phyloP scores from a whole-genome alignment of 2,888 invertebrate species.

The Microchrysa polita region DNA sequence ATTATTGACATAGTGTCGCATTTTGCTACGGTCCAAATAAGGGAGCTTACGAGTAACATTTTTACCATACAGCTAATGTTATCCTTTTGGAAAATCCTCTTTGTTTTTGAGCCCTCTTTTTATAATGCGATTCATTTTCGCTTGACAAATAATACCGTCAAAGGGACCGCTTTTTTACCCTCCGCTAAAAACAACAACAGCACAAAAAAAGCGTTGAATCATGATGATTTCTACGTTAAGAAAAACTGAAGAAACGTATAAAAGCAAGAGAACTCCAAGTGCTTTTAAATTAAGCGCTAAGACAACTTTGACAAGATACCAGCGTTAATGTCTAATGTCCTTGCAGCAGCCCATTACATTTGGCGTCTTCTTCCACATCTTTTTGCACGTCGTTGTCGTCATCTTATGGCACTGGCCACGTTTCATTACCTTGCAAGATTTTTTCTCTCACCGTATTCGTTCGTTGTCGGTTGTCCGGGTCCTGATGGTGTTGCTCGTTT shows the following conservation, averaged over 20 bases:
- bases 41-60: too few relatives aligned
- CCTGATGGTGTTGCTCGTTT: not conserved
- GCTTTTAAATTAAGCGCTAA: slow-evolving; percentile 40
- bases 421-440: slow-evolving; percentile 38
- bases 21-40: too few relatives aligned
- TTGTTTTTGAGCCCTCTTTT: too few relatives aligned
- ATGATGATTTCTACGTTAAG: not conserved
- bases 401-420: slow-evolving; percentile 19
- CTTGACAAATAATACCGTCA: slow-evolving; percentile 15
- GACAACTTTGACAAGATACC: slow-evolving; percentile 35
- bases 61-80: too few relatives aligned
- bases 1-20: too few relatives aligned
- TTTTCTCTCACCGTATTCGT: too few relatives aligned
- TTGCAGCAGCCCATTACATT: slow-evolving; percentile 26
- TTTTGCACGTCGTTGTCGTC: too few relatives aligned
- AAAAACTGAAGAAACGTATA: too few relatives aligned
- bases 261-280: slow-evolving; percentile 9
- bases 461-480: not conserved
- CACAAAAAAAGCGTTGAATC: not conserved
- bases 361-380: not conserved
- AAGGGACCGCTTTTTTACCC: not conserved
- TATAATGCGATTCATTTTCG: not conserved
- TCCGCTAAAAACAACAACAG: not conserved
- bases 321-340: slow-evolving; percentile 34
- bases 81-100: too few relatives aligned